phyloP scores from a whole-genome alignment of 2,888 invertebrate genomes.

The Noctua janthe region DNA sequence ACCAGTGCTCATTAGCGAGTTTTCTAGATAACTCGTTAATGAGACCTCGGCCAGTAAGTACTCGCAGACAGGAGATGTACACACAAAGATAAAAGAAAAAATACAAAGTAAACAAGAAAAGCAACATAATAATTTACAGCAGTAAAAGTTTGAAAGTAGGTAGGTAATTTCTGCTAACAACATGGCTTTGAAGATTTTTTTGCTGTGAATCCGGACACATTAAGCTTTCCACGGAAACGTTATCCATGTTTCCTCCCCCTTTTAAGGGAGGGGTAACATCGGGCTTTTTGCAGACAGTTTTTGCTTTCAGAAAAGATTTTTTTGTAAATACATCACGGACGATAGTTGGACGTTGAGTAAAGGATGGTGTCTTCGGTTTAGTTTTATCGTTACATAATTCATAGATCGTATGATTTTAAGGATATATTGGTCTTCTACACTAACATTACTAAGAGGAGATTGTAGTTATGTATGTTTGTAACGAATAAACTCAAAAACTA shows the following conservation, averaged over 20 bases:
- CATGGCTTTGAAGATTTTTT: conserved; percentile 33
- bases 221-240: conserved; percentile 44
- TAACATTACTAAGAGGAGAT: too few species aligned
- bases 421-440: not conserved
- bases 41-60: conserved; percentile 4
- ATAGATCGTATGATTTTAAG: not conserved
- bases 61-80: not conserved
- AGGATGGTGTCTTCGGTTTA: conserved; percentile 2
- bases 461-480: too few species aligned
- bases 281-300: conserved; percentile 18
- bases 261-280: conserved; percentile 24
- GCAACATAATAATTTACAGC: conserved; percentile 9
- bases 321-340: conserved; percentile 32
- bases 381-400: conserved; percentile 7
- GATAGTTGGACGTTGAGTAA: conserved; percentile 11
- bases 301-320: conserved; percentile 16
- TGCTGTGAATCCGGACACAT: conserved; percentile 34
- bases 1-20: conserved; percentile 41
- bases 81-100: conserved; percentile 10
- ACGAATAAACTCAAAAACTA: too few species aligned
- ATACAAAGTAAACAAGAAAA: conserved; percentile 4
- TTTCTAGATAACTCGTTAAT: conserved; percentile 26
- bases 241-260: conserved; percentile 27
- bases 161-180: conserved; percentile 24
- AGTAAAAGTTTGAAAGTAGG: conserved; percentile 20